phyloP scores from a whole-genome alignment of 2,797 vertebrate species.

The Crocidura indochinensis region DNA sequence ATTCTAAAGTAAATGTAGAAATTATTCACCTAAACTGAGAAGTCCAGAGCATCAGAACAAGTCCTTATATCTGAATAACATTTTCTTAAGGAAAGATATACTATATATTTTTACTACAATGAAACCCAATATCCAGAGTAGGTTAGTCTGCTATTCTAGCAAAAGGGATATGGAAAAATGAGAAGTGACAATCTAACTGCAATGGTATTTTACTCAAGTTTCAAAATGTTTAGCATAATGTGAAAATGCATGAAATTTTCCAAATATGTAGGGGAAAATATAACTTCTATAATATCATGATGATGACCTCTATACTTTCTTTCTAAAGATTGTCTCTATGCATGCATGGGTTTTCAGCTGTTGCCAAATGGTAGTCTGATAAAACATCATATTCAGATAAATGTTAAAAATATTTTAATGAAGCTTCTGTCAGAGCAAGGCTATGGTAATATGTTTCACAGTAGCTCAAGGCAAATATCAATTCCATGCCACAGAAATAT shows the following conservation, averaged over 20 bases:
- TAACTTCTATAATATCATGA: not conserved
- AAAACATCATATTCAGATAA: not conserved
- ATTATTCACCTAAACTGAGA: not conserved
- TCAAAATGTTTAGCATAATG: not conserved
- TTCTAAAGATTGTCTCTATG: not conserved
- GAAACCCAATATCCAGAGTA: not conserved
- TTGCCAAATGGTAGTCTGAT: not conserved
- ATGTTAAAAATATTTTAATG: not conserved
- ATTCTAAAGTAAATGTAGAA: not conserved
- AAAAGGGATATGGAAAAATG: not conserved
- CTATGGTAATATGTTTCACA: not conserved
- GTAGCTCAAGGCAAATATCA: not conserved
- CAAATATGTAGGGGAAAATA: not conserved
- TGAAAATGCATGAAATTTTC: not conserved
- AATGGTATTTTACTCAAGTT: not conserved
- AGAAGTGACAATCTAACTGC: not conserved
- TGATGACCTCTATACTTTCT: not conserved
- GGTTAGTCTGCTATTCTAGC: not conserved
- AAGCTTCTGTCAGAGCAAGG: too few relatives aligned
- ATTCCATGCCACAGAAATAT: not conserved
- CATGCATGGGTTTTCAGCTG: not conserved
- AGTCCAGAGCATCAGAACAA: not conserved
- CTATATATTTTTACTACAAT: not conserved
- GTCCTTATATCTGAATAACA: not conserved
- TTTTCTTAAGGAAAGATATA: not conserved